phyloP scores from a whole-genome alignment of 1,140 invertebrate species.

The Nomia melanderi region DNA sequence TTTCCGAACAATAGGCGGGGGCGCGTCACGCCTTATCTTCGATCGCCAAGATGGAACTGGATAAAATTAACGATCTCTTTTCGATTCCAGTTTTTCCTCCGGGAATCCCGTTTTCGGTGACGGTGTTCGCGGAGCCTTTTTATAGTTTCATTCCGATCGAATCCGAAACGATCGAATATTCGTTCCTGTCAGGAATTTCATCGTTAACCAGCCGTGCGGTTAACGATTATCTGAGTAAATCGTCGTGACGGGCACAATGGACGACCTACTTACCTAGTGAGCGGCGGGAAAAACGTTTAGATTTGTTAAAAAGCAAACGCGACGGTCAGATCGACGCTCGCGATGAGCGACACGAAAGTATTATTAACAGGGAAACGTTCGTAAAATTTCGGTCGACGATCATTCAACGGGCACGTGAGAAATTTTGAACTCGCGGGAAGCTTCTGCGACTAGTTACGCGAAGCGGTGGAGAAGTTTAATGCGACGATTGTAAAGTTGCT shows the following conservation, averaged over 20 bases:
- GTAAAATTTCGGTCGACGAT: no score
- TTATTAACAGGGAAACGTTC: not conserved
- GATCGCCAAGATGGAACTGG: not conserved
- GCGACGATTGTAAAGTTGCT: not conserved
- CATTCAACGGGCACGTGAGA: no score
- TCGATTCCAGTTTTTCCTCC: no score
- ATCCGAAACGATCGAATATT: not conserved
- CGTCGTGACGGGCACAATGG: constrained; percentile 22
- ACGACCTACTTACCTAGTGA: constrained; percentile 31
- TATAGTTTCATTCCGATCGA: no score
- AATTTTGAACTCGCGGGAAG: no score
- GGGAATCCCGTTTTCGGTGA: no score
- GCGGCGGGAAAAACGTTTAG: not conserved
- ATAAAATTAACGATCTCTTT: constrained; percentile 6
- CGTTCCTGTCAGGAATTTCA: not conserved
- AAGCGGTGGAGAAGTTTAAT: not conserved
- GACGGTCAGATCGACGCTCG: not conserved
- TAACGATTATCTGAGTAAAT: not conserved
- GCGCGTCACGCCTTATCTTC: not conserved
- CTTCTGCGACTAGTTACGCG: not conserved
- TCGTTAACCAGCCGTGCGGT: not conserved
- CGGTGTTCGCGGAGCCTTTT: no score
- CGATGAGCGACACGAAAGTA: not conserved
- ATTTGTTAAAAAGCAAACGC: not conserved
- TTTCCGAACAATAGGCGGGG: constrained; percentile 15